Evolutionary conservation across 1,140 invertebrate species (phyloP), one percentile per base, ranked within the genome.

Genomic region (Bombus haemorrhoidalis): DNA sequence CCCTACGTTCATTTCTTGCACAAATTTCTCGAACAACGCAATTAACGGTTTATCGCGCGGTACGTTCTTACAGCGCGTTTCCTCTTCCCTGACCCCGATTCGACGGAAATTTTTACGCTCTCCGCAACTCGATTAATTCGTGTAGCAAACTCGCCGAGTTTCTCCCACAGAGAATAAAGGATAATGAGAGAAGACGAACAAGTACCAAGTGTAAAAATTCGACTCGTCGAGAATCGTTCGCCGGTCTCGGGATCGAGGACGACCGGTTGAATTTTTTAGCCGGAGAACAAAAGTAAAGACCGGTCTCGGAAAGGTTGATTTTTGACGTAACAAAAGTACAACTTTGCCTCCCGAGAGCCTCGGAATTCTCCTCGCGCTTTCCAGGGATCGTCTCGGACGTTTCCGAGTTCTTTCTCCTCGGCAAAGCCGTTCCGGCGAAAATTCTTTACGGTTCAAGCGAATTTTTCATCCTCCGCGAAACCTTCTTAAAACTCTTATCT

Each of bases 271-370:
- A 83, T 53, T 68, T 76, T 76, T 76, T 53, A 66, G 9, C 62
- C 18, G 18, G 18, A 0, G 71, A 39, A 68, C 15, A 18, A 28
- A 53, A 53, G 34, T n/a, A 34, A 12, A 39, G 28, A 64, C n/a
- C 57, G 18, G 41, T 8, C 22, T 8, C 22, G 39, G 73, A 62
- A 22, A 62, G 66, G n/a, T 83, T 76, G 81, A 66, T 76, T 76
- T 68, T 37, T 39, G 34, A 34, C 62, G 59, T 32, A 83, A 68
- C 62, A 76, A 76, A 76, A 76, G 59, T 68, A 39, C 59, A 66
- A 83, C 81, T 68, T 22, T n/a, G 64, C 28, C 28, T 37, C 39
- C 69, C 12, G 2, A 37, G 78, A 6, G 37, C 32, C 25, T 10
- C 4, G 41, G 28, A n/a, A 12, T 28, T 53, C 28, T 39, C 18